Base-by-base conservation (phyloP, 2,888 invertebrate species). In the Phalera bucephala region DNA sequence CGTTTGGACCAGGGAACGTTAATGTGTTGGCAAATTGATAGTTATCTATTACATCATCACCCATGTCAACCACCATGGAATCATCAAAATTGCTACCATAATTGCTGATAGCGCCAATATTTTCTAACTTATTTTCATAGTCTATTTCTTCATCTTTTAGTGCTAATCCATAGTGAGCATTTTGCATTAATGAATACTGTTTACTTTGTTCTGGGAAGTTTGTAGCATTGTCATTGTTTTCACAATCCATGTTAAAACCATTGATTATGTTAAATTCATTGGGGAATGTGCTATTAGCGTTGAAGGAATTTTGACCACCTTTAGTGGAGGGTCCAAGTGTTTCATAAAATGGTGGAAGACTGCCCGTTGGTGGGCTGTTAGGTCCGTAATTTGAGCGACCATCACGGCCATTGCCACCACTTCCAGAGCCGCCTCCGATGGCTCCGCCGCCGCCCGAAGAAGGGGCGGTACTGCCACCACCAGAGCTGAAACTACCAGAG, bases 281-380 rank as follows among this genome's bases (percentile, higher is more conserved):
- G 13, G 91, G 81, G 59, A 93, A 94, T 52, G 90, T 92, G 20
- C 93, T 91, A 61, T 92, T 93, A 13, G 93, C 93, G 66, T 94
- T 94, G 65, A 93, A 95, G 7, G 93, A 91, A 52, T 93, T 93
- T 65, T 94, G 95, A 8, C 95, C 95, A 32, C 93, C 93, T 77
- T 96, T 96, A 10, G 87, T 85, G 1, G 86, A 86, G 10, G 88
- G 86, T 11, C 87, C 89, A 0, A 96, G 90, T 6, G 95, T 95
- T 80, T 96, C 96, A 75, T 96, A 96, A 68, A 96, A 96, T 0
- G 96, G 96, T n/a, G 96, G 96, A 43, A 96, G 84, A 33, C 95
- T 95, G 8, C 95, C 96, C 0, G 95, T 96, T 1, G 96, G 96
- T 33, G 96, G 96, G 60, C 96, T 96, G 56, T 95, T 96, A 4